These are phyloP conservation scores for Sporophila hypoxantha DNA, from an alignment of 2,113 vertebrate genomes.

Conservation along the genomic window DNA sequence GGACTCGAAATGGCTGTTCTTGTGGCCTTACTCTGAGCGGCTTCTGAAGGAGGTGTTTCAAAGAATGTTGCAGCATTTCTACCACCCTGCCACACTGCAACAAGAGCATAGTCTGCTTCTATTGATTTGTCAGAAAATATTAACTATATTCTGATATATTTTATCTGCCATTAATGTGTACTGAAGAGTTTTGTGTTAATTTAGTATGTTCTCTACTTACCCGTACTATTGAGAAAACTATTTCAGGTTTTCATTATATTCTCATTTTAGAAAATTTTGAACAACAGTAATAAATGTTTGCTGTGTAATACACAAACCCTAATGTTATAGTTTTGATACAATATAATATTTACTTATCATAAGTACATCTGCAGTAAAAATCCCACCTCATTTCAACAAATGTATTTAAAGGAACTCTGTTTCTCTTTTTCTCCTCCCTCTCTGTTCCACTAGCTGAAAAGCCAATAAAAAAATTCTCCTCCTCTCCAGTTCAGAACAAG, in stretches of 20 bases:
- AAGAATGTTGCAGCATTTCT: not conserved
- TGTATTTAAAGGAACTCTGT: constrained; percentile 3
- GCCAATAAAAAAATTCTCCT: constrained; percentile 65
- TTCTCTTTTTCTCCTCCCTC: constrained; percentile 31
- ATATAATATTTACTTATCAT: not conserved
- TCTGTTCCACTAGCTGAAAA: constrained; percentile 51
- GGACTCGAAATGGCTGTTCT: not conserved
- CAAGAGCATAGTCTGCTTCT: not conserved
- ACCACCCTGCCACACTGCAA: not conserved
- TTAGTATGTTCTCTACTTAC: not conserved
- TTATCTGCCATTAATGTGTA: not conserved
- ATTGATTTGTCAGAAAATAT: not conserved
- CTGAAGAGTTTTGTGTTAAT: not conserved
- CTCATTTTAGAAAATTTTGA: not conserved
- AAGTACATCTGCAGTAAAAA: not conserved
- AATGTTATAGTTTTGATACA: not conserved
- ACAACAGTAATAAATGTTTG: not conserved
- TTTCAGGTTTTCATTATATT: not conserved
- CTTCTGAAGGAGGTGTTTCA: not conserved
- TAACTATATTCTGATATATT: not conserved
- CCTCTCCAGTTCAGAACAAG: constrained; percentile 66
- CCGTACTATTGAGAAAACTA: not conserved
- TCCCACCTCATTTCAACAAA: not conserved
- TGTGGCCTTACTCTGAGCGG: not conserved
- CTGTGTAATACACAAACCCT: not conserved